These are phyloP conservation scores for Adelosebastes latens DNA, from an alignment of 2,797 vertebrate species.

Conservation along the genomic window DNA sequence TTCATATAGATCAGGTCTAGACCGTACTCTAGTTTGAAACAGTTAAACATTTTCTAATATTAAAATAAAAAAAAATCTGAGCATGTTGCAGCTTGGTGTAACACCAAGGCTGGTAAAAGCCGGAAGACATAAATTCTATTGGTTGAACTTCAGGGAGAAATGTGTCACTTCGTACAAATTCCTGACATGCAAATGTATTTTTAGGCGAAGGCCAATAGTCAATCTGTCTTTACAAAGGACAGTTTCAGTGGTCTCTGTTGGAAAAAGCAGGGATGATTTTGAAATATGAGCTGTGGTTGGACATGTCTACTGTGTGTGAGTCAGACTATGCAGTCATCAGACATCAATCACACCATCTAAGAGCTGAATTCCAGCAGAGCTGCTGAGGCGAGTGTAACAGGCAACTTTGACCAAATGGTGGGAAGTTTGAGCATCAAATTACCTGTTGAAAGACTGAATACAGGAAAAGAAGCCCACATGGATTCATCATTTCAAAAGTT, in stretches of 20 bases:
- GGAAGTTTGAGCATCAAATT: slow-evolving; percentile 30
- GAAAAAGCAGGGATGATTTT: slow-evolving; percentile 12
- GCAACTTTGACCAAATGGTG: slow-evolving; percentile 12
- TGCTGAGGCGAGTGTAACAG: background rate
- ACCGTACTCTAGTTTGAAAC: too few relatives aligned
- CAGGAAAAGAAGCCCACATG: slow-evolving; percentile 30
- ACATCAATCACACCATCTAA: slow-evolving; percentile 13
- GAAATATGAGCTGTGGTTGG: slow-evolving; percentile 34
- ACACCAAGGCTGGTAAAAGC: background rate
- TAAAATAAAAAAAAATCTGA: too few relatives aligned
- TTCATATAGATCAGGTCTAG: too few relatives aligned
- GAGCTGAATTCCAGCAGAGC: slow-evolving; percentile 23
- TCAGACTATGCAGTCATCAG: slow-evolving; percentile 35
- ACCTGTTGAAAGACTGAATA: slow-evolving; percentile 48
- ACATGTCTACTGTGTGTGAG: slow-evolving; percentile 19
- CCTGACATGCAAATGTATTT: slow-evolving; percentile 27
- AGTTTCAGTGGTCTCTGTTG: slow-evolving; percentile 5
- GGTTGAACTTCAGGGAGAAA: slow-evolving; percentile 14
- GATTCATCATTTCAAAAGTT: slow-evolving; percentile 31
- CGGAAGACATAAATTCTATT: background rate
- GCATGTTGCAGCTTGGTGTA: background rate
- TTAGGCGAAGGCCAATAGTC: slow-evolving; percentile 1
- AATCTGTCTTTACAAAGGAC: background rate
- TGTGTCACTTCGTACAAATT: slow-evolving; percentile 6
- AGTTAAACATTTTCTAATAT: too few relatives aligned